phyloP scores from a whole-genome alignment of 2,113 vertebrate species.

The Phalacrocorax brasilianus region DNA sequence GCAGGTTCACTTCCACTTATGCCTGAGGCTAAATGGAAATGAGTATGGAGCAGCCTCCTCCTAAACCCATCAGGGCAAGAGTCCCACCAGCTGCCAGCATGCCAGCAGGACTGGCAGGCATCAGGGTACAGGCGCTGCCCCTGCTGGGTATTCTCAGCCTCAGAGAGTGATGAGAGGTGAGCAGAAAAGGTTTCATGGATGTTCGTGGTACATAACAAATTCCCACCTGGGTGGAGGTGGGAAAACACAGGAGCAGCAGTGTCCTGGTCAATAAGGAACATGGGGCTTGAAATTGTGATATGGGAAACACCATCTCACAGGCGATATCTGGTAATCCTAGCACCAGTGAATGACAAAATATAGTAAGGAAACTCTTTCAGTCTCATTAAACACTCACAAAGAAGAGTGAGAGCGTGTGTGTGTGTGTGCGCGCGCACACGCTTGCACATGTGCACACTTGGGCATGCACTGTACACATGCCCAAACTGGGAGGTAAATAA shows the following conservation, averaged over 20 bases:
- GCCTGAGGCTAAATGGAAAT: neutral
- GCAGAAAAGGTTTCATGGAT: neutral
- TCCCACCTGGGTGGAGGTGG: neutral
- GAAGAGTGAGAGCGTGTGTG: neutral
- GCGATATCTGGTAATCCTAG: neutral
- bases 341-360: neutral
- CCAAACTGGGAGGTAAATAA: neutral
- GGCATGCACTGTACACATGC: neutral
- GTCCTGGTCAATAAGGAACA: neutral
- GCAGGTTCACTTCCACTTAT: neutral
- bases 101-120: fast-evolving
- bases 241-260: neutral
- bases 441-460: fast-evolving
- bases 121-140: neutral
- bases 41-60: neutral
- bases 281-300: neutral
- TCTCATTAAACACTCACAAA: neutral
- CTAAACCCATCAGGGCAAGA: neutral
- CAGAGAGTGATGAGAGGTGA: fast-evolving
- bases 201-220: neutral
- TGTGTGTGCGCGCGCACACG: neutral
- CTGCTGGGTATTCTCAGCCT: neutral
- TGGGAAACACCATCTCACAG: fast-evolving
- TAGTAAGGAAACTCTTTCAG: neutral
- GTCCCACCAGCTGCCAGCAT: neutral